Conservation (phyloP, 2,113 vertebrate species). For the Cathartes aura region DNA sequence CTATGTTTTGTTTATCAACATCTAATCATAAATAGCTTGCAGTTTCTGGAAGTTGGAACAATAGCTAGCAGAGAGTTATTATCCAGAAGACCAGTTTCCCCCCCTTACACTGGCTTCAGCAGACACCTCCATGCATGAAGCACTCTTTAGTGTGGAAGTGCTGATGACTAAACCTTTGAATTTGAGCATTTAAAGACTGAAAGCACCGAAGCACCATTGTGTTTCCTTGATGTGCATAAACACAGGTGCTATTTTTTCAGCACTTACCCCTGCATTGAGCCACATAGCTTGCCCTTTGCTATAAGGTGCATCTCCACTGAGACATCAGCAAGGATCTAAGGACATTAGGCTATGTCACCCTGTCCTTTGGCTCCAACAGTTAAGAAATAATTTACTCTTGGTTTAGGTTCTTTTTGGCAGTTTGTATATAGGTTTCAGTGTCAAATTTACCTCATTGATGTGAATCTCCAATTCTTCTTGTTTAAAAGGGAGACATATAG, state of each 20-base stretch:
- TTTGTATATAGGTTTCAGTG: neutral
- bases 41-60: neutral
- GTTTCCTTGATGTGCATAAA: neutral
- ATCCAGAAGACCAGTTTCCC: neutral
- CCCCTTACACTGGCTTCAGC: neutral
- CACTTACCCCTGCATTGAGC: neutral
- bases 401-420: neutral
- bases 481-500: neutral
- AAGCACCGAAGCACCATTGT: neutral
- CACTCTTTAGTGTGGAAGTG: neutral
- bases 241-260: neutral
- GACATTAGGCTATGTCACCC: neutral
- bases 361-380: neutral
- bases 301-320: neutral
- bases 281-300: neutral
- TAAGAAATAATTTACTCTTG: neutral
- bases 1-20: conserved; percentile 1
- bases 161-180: neutral
- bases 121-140: neutral
- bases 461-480: neutral
- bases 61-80: neutral
- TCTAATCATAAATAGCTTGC: neutral
- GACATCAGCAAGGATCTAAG: neutral
- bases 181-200: neutral
- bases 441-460: neutral